Evolutionary conservation across 30 jellyfish, hydroid and myxozoan species (phyloP).

Genomic region (Aurelia aurita complex sp. Pacific): DNA sequence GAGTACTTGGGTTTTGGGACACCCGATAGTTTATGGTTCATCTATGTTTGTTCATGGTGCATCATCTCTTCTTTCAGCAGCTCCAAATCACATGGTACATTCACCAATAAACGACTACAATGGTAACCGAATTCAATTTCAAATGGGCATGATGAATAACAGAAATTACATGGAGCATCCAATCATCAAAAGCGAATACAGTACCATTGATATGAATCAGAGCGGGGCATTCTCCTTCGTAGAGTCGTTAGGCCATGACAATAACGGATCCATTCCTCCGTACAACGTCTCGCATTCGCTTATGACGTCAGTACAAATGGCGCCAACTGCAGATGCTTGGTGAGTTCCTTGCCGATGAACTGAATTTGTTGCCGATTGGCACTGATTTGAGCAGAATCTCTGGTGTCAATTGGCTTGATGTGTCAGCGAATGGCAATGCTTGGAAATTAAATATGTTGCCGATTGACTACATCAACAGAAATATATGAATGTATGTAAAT

Average conservation of each 20-base stretch:
- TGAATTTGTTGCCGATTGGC: no score
- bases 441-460: no score
- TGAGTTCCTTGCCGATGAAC: neutral
- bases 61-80: neutral
- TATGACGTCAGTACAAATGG: conserved; percentile 43
- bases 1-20: no score
- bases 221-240: conserved; percentile 65
- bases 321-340: conserved; percentile 46
- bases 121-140: conserved; percentile 51
- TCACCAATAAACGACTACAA: conserved; percentile 52
- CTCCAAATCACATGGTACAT: conserved; percentile 45
- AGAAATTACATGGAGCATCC: conserved; percentile 53
- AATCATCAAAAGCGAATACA: conserved; percentile 51
- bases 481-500: no score
- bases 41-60: no score
- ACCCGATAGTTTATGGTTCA: no score
- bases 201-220: conserved; percentile 50
- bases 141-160: conserved; percentile 40
- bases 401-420: no score
- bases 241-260: conserved; percentile 49
- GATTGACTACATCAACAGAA: no score
- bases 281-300: conserved; percentile 37
- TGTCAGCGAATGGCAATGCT: no score
- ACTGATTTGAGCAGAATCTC: no score
- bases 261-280: conserved; percentile 19